Evolutionary conservation across 2,888 invertebrate species (phyloP).

Genomic region (Tenodera sinensis): DNA sequence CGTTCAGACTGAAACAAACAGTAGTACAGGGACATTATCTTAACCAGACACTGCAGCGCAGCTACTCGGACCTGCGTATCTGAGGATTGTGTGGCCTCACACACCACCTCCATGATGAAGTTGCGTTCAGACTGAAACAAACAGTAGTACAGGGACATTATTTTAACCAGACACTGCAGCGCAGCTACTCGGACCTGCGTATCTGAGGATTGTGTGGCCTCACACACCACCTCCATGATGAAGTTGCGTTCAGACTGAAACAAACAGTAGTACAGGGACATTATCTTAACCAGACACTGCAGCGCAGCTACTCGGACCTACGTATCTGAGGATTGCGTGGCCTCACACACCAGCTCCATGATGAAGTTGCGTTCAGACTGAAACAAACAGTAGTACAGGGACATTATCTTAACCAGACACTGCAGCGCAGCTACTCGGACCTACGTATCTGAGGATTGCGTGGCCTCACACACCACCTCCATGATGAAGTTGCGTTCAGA

Average conservation of each 20-base stretch:
- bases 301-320: constrained; percentile 94
- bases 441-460: constrained; percentile 86
- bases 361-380: constrained; percentile 93
- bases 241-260: constrained; percentile 85
- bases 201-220: constrained; percentile 92
- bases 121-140: no score
- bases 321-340: constrained; percentile 89
- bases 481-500: constrained; percentile 97
- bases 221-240: constrained; percentile 99
- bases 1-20: no score
- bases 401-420: constrained; percentile 97
- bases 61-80: no score
- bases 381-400: constrained; percentile 56
- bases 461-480: constrained; percentile 99
- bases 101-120: no score
- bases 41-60: no score
- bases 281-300: constrained; percentile 97
- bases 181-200: constrained; percentile 93
- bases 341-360: constrained; percentile 99
- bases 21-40: no score
- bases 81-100: no score
- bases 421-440: constrained; percentile 96
- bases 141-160: constrained; percentile 96
- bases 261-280: constrained; percentile 66
- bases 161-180: constrained; percentile 96